phyloP scores from a whole-genome alignment of 1,140 invertebrate species.

The Plectus sambesii region DNA sequence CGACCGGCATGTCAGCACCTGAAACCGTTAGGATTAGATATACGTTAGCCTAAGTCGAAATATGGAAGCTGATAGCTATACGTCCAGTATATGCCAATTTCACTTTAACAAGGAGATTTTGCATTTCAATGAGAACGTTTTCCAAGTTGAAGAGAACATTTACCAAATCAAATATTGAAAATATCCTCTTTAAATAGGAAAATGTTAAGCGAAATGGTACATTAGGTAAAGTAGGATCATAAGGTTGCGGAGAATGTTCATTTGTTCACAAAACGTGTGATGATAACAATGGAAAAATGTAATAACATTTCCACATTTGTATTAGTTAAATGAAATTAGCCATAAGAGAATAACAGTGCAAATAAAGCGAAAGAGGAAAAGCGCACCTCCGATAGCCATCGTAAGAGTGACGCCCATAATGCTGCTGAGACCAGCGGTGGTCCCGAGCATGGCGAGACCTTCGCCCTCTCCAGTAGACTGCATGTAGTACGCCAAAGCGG shows the following conservation, averaged over 20 bases:
- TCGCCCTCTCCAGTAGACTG: constrained; percentile 54
- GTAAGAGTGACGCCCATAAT: constrained; percentile 75
- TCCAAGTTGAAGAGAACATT: no score
- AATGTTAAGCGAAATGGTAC: no score
- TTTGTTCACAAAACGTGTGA: no score
- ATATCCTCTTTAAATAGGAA: no score
- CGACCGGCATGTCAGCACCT: constrained; percentile 82
- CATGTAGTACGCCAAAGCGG: constrained; percentile 61
- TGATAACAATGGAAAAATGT: not conserved
- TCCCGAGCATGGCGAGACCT: constrained; percentile 59
- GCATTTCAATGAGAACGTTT: no score
- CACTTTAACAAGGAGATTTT: no score
- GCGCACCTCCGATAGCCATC: constrained; percentile 68
- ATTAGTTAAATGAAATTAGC: no score
- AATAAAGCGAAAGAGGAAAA: constrained; percentile 8
- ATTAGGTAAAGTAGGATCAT: no score
- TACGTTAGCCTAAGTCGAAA: not conserved
- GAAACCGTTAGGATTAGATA: no score
- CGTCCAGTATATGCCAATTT: no score
- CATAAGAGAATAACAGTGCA: constrained; percentile 8
- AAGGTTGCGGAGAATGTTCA: constrained; percentile 1
- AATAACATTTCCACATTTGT: no score
- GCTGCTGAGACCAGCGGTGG: constrained; percentile 61
- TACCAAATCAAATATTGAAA: no score
- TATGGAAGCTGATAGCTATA: constrained; percentile 6